Percentiles rank a stretch among this genome's conserved stretches.
Conservation (phyloP, 2,888 invertebrate species). For the Microchrysa polita region DNA sequence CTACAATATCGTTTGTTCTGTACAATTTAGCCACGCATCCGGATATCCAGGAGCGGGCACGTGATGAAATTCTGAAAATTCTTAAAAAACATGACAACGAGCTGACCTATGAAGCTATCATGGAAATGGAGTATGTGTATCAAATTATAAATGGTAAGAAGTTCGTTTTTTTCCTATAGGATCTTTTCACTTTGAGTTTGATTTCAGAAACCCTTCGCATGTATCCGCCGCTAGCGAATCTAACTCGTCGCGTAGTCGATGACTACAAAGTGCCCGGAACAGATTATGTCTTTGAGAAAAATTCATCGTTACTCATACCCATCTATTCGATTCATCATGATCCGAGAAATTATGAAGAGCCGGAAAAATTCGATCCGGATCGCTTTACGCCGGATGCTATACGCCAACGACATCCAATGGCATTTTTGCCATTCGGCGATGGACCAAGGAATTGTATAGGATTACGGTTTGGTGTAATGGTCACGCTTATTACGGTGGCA, state of each 20-base stretch:
- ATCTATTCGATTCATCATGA: conserved; percentile 70
- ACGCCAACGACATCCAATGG: conserved; percentile 56
- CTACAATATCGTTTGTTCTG: not conserved
- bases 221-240: conserved; percentile 66
- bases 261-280: conserved; percentile 65
- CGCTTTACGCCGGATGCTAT: conserved; percentile 67
- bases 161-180: too few species aligned
- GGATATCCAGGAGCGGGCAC: conserved; percentile 7
- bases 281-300: conserved; percentile 65
- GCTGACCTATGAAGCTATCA: conserved; percentile 11
- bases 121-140: conserved; percentile 19
- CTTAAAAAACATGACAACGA: not conserved
- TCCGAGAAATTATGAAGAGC: conserved; percentile 69
- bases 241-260: conserved; percentile 65
- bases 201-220: conserved; percentile 67
- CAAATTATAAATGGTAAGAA: conserved; percentile 12
- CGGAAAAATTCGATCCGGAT: conserved; percentile 71
- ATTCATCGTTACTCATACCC: conserved; percentile 67
- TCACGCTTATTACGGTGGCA: conserved; percentile 44
- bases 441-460: conserved; percentile 59
- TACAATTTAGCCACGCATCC: not conserved
- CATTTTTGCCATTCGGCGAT: conserved; percentile 57
- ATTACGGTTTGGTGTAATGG: conserved; percentile 49
- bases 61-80: not conserved
- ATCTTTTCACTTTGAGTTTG: not conserved